Base-by-base conservation (phyloP, 1,140 invertebrate species). In the Pseudomyrmex sp. region DNA sequence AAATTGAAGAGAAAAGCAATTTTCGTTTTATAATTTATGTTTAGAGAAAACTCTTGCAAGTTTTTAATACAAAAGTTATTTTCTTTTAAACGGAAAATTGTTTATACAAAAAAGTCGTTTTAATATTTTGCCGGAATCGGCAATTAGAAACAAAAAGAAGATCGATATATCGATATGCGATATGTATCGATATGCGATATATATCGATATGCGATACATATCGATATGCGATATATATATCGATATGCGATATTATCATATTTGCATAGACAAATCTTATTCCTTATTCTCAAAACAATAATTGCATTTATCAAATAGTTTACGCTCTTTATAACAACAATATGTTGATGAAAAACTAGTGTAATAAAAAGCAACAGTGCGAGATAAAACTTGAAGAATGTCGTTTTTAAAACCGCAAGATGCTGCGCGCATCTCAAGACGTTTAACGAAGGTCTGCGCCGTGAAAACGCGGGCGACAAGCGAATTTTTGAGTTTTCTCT, bases 401-500 rank as follows among this genome's bases (percentile, higher is more conserved):
- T 4, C 63, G 23, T 2, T 2, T 23, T 68, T 56, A 23, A 12
- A 72, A 73, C 35, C 18, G 59, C 62, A 65, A 20, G 26, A 46
- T 20, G 26, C n/a, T 26, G 69, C 35, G n/a, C 5, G 58, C 8
- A 44, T 35, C 52, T 56, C 63, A 26, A 74, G 12, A 54, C n/a
- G 13, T 63, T 75, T 50, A 26, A 82, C 59, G 63, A 80, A 70
- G 35, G 20, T 20, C 48, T 61, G 80, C 15, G 15, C 35, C 23
- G 20, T 50, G 61, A 48, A n/a, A 61, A 35, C n/a, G 68, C 48
- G 26, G 0, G 10, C 65, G 68, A 48, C 48, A 54, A 48, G 20
- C 35, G 48, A 46, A 20, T 73, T 79, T 65, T 70, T n/a, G 13
- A 72, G 65, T 10, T 23, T 20, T 66, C 52, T 15, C 68, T 79